These are phyloP conservation scores for Nannobrachium achirus DNA, from an alignment of 2,113 vertebrate species.

Conservation along the genomic window DNA sequence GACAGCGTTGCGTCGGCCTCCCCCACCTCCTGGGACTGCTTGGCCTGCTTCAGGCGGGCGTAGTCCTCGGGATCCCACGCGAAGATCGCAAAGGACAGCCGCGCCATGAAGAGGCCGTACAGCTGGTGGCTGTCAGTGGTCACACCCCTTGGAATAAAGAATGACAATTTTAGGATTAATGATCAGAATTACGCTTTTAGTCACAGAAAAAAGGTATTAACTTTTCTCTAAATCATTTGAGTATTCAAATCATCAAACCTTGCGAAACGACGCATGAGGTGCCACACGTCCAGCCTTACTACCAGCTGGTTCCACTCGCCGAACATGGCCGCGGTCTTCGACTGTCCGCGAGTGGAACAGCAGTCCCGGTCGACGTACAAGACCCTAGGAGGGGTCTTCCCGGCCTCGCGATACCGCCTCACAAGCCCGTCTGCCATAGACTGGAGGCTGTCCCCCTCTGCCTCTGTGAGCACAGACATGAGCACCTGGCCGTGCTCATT, in stretches of 20 bases:
- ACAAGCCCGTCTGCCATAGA: neutral
- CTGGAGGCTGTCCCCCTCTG: neutral
- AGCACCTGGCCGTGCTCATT: too few species aligned
- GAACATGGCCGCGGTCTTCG: neutral
- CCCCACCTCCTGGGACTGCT: neutral
- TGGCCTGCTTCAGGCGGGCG: slow-evolving; percentile 8
- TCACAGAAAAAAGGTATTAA: too few species aligned
- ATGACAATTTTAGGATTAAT: too few species aligned
- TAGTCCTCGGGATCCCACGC: slow-evolving; percentile 1
- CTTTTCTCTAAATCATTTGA: too few species aligned
- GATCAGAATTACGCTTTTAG: too few species aligned
- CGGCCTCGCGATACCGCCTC: neutral
- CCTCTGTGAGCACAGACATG: too few species aligned
- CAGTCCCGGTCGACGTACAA: slow-evolving; percentile 6
- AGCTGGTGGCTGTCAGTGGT: slow-evolving; percentile 18
- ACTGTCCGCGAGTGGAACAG: neutral
- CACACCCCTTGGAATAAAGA: too few species aligned
- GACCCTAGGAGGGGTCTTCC: neutral
- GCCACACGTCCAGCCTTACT: slow-evolving; percentile 15
- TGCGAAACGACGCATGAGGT: slow-evolving; percentile 15
- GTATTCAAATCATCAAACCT: too few species aligned
- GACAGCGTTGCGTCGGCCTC: slow-evolving; percentile 3
- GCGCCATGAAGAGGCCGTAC: slow-evolving; percentile 7
- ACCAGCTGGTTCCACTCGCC: too few species aligned
- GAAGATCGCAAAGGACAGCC: slow-evolving; percentile 22